Evolutionary conservation across 2,113 vertebrate species (phyloP).

Genomic region (Tursiops truncatus): DNA sequence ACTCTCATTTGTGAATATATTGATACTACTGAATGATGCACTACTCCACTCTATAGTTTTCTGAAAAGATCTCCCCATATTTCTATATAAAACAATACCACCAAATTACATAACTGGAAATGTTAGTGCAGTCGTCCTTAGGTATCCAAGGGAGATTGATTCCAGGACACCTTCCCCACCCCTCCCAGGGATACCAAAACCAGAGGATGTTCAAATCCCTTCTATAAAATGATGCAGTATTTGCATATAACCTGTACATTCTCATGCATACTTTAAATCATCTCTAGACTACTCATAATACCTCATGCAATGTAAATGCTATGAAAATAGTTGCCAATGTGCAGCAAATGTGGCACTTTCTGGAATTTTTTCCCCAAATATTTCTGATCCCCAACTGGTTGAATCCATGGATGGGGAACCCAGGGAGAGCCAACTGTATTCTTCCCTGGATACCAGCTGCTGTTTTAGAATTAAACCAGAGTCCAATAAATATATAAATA

Average conservation of each 20-base stretch:
- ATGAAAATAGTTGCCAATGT: neutral
- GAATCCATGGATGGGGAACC: neutral
- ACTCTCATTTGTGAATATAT: neutral
- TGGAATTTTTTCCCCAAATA: neutral
- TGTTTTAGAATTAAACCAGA: slow-evolving; percentile 40
- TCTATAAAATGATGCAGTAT: neutral
- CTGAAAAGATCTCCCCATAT: neutral
- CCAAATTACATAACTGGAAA: slow-evolving; percentile 44
- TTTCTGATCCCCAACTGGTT: neutral
- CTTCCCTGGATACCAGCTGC: slow-evolving; percentile 15
- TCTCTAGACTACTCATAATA: neutral
- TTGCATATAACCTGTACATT: neutral
- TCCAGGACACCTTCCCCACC: neutral
- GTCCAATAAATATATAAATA: slow-evolving; percentile 28
- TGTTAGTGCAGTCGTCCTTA: neutral
- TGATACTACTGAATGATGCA: neutral
- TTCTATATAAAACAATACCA: neutral
- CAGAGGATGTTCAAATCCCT: neutral
- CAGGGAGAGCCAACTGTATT: neutral
- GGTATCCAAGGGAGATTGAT: neutral
- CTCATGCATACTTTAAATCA: neutral
- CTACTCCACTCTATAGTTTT: slow-evolving; percentile 16
- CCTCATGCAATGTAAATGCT: neutral
- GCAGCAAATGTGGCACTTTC: neutral
- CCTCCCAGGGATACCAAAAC: neutral